Base-by-base conservation (phyloP, 2,888 invertebrate species). In the Apeira syringaria region DNA sequence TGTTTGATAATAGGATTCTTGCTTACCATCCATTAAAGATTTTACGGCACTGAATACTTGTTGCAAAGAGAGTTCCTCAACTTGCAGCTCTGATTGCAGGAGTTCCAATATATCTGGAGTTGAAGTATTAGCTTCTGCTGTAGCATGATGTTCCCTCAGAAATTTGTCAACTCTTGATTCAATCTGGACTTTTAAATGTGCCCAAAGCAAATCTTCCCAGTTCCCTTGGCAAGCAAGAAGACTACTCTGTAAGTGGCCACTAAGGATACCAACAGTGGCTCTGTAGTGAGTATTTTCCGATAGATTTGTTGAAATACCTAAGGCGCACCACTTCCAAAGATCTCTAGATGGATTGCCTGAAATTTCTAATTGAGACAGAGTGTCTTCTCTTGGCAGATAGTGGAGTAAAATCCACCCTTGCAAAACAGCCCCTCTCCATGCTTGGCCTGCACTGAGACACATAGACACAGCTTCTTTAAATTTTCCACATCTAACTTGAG, bases 201-300 rank as follows among this genome's bases (percentile, higher is more conserved):
- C 96, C 98, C 98, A 99, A 13, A 98, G 83, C 49, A 94, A 87
- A 76, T 99, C 98, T 64, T 96, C 94, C 98, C 98, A 99, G 13
- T 93, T 93, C n/a, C 90, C 88, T 58, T 92, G 85, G 49, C 96
- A 94, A 6, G 94, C 93, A 0, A 94, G 91, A 24, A 98, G 77
- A n/a, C 98, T 75, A 3, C 95, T 93, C 17, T 92, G 88, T 25
- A 98, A 80, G 73, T 97, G 94, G 0, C 98, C 98, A 80, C 97
- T 96, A 31, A 97, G 92, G 32, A 94, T 91, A 1, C 94, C 97
- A 46, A 95, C 91, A 8, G 96, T 92, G 2, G 96, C 96, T 59
- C 82, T 74, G 44, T 89, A 90, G 51, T 92, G 84, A 5, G 90
- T 80, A 50, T 92, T 92, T 57, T 92, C 92, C 43, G 92, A 76